phyloP scores from a whole-genome alignment of 2,888 invertebrate genomes.

The Liopterus haemorrhoidalis region DNA sequence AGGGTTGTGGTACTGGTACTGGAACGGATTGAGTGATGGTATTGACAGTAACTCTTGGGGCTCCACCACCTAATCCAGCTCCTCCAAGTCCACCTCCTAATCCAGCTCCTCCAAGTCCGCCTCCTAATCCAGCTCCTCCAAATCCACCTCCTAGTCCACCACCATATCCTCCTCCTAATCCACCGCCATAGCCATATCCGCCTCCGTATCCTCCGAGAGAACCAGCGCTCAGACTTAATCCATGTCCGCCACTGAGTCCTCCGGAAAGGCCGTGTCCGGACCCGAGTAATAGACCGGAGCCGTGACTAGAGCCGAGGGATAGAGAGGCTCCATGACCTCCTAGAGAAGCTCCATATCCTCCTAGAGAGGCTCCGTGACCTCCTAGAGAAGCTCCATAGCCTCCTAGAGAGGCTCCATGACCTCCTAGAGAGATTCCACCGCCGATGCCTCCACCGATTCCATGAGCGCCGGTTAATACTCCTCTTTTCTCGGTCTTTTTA shows the following conservation, averaged over 20 bases:
- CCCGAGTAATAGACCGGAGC: conserved; percentile 23
- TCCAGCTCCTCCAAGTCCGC: conserved; percentile 12
- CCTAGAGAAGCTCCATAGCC: too few relatives aligned
- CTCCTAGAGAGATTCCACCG: conserved; percentile 10
- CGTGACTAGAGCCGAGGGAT: too few relatives aligned
- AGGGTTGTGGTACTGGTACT: conserved; percentile 43
- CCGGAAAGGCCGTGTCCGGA: too few relatives aligned
- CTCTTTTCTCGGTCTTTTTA: conserved; percentile 18
- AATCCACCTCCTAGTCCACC: conserved; percentile 14
- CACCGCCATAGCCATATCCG: conserved; percentile 17
- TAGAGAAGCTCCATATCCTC: too few relatives aligned
- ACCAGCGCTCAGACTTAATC: conserved; percentile 21
- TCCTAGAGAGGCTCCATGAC: conserved; percentile 8
- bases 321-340: too few relatives aligned
- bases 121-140: conserved; percentile 17
- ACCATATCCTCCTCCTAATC: conserved; percentile 11
- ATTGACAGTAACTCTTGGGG: conserved; percentile 40
- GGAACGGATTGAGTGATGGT: conserved; percentile 41
- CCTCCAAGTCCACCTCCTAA: conserved; percentile 22
- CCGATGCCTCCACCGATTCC: conserved; percentile 9
- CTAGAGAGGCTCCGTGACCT: too few relatives aligned
- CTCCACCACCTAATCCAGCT: conserved; percentile 38
- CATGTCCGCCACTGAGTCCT: conserved; percentile 18
- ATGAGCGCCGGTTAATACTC: conserved; percentile 13
- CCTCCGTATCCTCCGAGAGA: conserved; percentile 21